These are phyloP conservation scores for Danaus melanippus DNA, from an alignment of 1,140 invertebrate species.

Conservation along the genomic window DNA sequence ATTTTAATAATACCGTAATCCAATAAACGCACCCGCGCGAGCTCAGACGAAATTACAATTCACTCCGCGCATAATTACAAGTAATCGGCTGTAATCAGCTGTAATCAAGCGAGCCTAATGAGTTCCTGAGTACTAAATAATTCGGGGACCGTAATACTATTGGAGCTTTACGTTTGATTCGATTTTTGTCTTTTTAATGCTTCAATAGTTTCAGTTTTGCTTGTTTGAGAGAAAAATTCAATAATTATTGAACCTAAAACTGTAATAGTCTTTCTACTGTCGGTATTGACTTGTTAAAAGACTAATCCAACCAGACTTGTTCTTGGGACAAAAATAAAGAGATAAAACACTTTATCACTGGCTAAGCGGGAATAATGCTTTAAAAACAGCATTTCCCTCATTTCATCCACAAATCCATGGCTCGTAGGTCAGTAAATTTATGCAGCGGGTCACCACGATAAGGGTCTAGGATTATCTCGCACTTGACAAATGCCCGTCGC, in stretches of 20 bases:
- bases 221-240: too few species aligned
- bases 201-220: too few species aligned
- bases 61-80: constrained; percentile 21
- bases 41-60: constrained; percentile 19
- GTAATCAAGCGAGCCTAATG: constrained; percentile 27
- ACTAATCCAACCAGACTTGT: too few species aligned
- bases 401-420: constrained; percentile 17
- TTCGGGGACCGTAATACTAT: constrained; percentile 20
- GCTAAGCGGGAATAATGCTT: constrained; percentile 6
- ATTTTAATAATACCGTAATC: constrained; percentile 19
- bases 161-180: not conserved
- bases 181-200: too few species aligned
- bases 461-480: constrained; percentile 24
- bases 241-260: too few species aligned
- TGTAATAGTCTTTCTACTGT: too few species aligned
- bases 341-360: too few species aligned
- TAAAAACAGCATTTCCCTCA: constrained; percentile 12
- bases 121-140: constrained; percentile 29
- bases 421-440: constrained; percentile 17
- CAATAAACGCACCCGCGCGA: constrained; percentile 18
- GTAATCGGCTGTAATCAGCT: constrained; percentile 22
- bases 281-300: too few species aligned
- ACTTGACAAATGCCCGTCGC: constrained; percentile 23
- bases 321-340: too few species aligned
- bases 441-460: constrained; percentile 20